Evolutionary conservation across 2,888 invertebrate species (phyloP), one percentile per base, ranked within the genome.

Genomic region (Drosophila recens): DNA sequence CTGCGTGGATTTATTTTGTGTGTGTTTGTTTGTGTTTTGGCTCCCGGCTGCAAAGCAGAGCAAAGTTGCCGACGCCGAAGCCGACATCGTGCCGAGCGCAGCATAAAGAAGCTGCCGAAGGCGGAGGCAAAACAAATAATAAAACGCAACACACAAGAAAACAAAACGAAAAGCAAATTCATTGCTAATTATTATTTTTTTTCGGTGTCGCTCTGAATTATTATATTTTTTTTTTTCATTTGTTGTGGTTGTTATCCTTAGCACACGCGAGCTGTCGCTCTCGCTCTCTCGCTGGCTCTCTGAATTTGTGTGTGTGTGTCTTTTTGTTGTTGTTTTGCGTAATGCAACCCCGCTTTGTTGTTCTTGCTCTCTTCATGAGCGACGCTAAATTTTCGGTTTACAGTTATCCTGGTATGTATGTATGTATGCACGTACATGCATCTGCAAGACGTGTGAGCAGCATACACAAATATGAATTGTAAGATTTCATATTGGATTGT

Each of bases 191-290:
- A n/a, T 61, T 34, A 38, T 42, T 53, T 53, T 57, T 67, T 46
- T 34, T 46, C 59, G 23, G n/a, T 34, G 53, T 54, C 17, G 33
- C 23, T 48, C 42, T 36, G 11, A 45, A 46, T 43, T 33, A 51
- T 30, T 49, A 46, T 23, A n/a, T n/a, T n/a, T n/a, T 48, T 63
- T 66, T 59, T 59, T 59, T 59, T 27, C 27, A 27, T 27, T 27
- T 76, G 73, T 76, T 72, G 57, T 69, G 77, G 38, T 74, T 77
- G 56, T 74, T 80, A 66, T 82, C 82, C 81, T 70, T 71, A 46
- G 62, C 51, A 62, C 40, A 53, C 20, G 38, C 59, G 23, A 33
- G 27, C 27, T 27, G 27, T 27, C 27, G 51, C 46, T 27, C 40
- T 40, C 46, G 42, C 57, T 51, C 43, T 43, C 20, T 45, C 30